Evolutionary conservation across 1,140 invertebrate species (phyloP), one percentile per base, ranked within the genome.

Genomic region (Riptortus pedestris): DNA sequence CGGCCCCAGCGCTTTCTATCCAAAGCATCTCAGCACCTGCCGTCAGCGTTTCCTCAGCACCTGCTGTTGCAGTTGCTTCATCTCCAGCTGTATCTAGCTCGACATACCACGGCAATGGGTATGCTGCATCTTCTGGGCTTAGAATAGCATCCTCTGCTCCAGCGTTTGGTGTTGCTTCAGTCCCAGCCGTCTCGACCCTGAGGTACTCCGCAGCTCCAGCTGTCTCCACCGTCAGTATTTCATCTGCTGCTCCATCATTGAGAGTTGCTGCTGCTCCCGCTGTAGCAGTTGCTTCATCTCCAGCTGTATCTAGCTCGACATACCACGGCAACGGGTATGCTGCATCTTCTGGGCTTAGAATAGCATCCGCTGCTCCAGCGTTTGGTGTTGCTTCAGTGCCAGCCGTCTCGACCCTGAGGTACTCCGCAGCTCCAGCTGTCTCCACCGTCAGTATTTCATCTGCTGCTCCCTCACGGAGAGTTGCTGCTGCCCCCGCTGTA

Each of bases 311-410:
- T 24, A 38, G 31, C 14, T 7, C 14, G 5, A 38, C 5, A 2
- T 60, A 22, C 43, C 47, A 52, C 61, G 55, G 55, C 51, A 61
- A 62, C 29, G 52, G 60, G 26, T 64, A 64, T 59, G 60, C 62
- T 51, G 31, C 47, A 28, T 26, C 38, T n/a, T 33, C 62, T 28
- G 29, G 55, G 18, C 59, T 57, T 24, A 60, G 59, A n/a, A 38
- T 29, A 47, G 48, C 28, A 9, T 28, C 55, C 38, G 58, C 65
- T 62, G 65, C 68, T 45, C 65, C 67, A 33, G 60, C 67, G 47
- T 57, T 63, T 20, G 66, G 62, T 33, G 62, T 31, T 45, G 60
- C 57, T 29, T 22, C 62, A 18, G 62, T 45, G 51, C 63, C 64
- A 62, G 63, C 61, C 31, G 20, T 45, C 52, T 14, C 24, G 3